Base-by-base conservation (phyloP, 2,113 vertebrate genomes). In the Elaphurus davidianus region DNA sequence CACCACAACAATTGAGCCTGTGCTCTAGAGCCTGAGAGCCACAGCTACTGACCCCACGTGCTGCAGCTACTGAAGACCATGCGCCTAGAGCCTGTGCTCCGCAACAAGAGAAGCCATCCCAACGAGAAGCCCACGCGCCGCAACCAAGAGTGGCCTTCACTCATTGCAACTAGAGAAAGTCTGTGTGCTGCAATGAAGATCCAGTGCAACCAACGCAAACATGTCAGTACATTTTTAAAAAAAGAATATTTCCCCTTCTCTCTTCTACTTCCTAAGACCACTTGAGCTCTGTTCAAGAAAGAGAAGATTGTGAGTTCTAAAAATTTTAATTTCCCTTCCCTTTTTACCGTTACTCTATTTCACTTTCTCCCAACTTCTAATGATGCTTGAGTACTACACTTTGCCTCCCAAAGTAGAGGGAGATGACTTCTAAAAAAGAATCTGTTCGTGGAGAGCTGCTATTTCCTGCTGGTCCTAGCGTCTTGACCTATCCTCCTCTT, bases 1-100 rank as follows among this genome's bases (percentile, higher is more conserved):
- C 0, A 27, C 40, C 23, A 76, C 40, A 43, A 14, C 25, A 21
- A 43, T 0, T 76, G 71, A 27, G 71, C 27, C 36, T 43, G 23
- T 43, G 40, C 23, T 76, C 71, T 27, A 43, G 21, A 76, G 23
- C 40, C 71, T 43, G 71, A 76, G 71, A 15, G 23, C 23, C 71
- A 43, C 23, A 27, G 36, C 40, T 43, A 43, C 40, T 27, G 40
- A 43, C 36, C 36, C 71, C 21, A 74, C 6, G 6, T 14, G 36
- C n/a, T 74, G 71, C 67, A 40, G n/a, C n/a, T 71, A 40, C 67
- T 40, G 67, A 40, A 14, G 23, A 14, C 71, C 40, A 43, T 12
- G 0, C 0, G 40, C 40, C 40, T 43, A 43, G 23, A 76, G 40
- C 40, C 71, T 43, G 40, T 43, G 71, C 40, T 76, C 40, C 0